Evolutionary conservation across 2,113 vertebrate genomes (phyloP).

Genomic region (Bagarius yarrelli): DNA sequence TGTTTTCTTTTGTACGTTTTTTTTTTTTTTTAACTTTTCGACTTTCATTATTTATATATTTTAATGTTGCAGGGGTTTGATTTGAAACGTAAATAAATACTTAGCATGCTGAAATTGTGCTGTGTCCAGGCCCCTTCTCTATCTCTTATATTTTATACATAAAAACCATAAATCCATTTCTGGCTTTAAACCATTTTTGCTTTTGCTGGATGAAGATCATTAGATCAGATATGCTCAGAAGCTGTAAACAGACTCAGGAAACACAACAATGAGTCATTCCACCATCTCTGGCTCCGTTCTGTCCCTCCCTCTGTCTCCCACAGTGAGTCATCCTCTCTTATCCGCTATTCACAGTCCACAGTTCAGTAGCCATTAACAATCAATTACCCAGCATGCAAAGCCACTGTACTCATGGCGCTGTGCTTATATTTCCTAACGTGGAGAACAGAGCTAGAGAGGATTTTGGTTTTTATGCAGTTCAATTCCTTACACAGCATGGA

Average conservation of each 20-base stretch:
- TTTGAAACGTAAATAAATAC: slow-evolving; percentile 40
- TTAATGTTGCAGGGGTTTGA: background rate
- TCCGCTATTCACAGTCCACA: slow-evolving; percentile 29
- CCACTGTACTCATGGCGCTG: slow-evolving; percentile 20
- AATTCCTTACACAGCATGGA: background rate
- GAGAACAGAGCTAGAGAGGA: background rate
- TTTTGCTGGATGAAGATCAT: slow-evolving; percentile 3
- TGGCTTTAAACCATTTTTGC: slow-evolving; percentile 10
- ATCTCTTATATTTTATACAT: background rate
- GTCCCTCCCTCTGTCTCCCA: background rate
- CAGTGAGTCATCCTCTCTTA: slow-evolving; percentile 46
- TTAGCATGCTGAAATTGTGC: slow-evolving; percentile 28
- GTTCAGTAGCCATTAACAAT: slow-evolving; percentile 48
- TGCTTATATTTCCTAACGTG: background rate
- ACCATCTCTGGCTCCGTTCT: background rate
- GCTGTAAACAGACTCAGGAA: slow-evolving; percentile 51
- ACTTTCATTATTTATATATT: slow-evolving; percentile 2
- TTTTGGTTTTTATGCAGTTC: background rate
- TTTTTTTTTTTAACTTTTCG: slow-evolving; percentile 23
- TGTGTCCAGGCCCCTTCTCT: background rate
- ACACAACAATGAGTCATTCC: slow-evolving; percentile 47
- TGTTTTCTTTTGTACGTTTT: background rate
- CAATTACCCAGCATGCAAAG: slow-evolving; percentile 45
- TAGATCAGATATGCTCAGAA: background rate
- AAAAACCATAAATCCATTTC: background rate